Percentiles rank a stretch among this genome's conserved stretches.
Evolutionary conservation across 2,797 vertebrate genomes (phyloP).

Genomic region (Pterois miles): DNA sequence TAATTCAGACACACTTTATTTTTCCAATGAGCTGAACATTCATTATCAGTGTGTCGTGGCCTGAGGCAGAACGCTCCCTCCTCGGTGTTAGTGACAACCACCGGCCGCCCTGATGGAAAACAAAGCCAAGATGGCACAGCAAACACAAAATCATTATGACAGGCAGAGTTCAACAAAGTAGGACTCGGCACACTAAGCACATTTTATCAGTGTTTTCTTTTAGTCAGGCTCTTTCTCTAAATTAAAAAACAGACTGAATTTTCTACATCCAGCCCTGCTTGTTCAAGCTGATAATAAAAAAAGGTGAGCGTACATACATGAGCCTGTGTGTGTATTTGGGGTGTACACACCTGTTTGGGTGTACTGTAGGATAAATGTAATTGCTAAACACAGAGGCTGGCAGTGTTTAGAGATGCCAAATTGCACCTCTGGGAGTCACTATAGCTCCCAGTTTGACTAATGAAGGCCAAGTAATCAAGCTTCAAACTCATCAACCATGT

Average conservation of each 20-base stretch:
- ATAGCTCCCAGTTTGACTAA: conserved; percentile 77
- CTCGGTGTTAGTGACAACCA: conserved; percentile 65
- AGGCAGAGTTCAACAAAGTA: conserved; percentile 52
- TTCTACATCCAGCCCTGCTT: conserved; percentile 29
- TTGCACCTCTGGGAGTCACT: conserved; percentile 74
- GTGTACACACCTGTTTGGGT: conserved; percentile 63
- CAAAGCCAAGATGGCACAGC: conserved; percentile 66
- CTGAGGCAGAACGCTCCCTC: conserved; percentile 77
- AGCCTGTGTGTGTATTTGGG: conserved; percentile 6
- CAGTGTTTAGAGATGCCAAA: conserved; percentile 69
- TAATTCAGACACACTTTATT: conserved; percentile 70
- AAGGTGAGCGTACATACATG: conserved; percentile 11
- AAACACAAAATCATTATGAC: conserved; percentile 72
- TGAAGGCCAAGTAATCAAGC: conserved; percentile 81
- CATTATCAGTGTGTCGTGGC: conserved; percentile 78
- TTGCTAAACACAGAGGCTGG: conserved; percentile 65
- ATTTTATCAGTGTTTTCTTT: conserved; percentile 75
- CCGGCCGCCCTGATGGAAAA: conserved; percentile 72
- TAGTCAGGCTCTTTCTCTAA: conserved; percentile 45
- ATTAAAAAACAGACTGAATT: conserved; percentile 61
- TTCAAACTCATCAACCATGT: conserved; percentile 76
- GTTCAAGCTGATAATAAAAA: conserved; percentile 59
- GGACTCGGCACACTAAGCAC: conserved; percentile 62
- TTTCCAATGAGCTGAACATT: conserved; percentile 74
- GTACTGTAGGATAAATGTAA: conserved; percentile 66